A percentile compares a stretch with the other conserved stretches of the same genome.
These are phyloP conservation scores for Telmatochromis brachygnathus DNA, from an alignment of 2,113 vertebrate species.

Conservation along the genomic window DNA sequence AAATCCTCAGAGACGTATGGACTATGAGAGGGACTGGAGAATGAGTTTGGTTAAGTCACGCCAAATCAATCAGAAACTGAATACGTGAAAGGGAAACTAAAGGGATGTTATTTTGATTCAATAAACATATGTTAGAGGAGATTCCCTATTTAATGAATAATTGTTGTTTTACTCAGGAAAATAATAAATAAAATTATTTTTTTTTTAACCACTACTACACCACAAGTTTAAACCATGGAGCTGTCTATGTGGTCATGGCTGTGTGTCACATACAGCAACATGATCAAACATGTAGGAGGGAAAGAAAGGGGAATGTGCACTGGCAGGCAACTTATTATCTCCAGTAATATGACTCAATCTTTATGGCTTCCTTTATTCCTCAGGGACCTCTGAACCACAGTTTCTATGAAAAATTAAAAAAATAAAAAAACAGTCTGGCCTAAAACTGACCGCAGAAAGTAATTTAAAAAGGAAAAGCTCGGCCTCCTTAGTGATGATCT, in stretches of 20 bases:
- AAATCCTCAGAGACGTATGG: conserved; percentile 55
- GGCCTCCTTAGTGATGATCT: background rate
- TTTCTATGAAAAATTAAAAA: background rate
- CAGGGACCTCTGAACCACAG: background rate
- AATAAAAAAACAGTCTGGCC: background rate
- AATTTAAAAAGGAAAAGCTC: fast-evolving
- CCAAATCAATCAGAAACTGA: background rate
- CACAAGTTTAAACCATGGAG: background rate
- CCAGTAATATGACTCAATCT: conserved; percentile 20
- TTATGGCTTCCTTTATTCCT: background rate
- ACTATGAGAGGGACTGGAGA: conserved; percentile 9
- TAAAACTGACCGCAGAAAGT: background rate
- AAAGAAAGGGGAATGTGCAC: background rate
- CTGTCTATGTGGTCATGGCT: background rate
- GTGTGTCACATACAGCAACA: background rate
- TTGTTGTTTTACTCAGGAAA: background rate
- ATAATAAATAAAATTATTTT: background rate
- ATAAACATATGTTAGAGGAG: background rate
- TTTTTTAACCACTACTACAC: background rate
- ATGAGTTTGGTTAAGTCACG: background rate
- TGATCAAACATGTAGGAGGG: conserved; percentile 20
- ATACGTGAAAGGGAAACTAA: background rate
- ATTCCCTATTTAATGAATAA: background rate
- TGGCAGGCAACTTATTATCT: background rate
- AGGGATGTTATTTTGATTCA: background rate